phyloP scores from a whole-genome alignment of 1,140 invertebrate genomes.

The Drosophila oshimai region DNA sequence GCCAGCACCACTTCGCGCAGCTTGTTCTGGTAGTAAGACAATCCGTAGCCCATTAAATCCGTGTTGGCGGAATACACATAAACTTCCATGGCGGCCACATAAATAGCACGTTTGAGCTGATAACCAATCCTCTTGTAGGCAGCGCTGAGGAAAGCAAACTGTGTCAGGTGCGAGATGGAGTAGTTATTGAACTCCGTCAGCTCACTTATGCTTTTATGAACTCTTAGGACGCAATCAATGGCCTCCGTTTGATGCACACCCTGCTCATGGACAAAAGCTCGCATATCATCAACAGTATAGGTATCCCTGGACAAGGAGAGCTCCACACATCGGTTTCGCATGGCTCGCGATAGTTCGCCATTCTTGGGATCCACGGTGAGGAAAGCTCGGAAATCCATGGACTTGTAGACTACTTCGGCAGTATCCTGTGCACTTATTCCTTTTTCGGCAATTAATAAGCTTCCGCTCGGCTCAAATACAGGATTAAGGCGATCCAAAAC shows the following conservation, averaged over 20 bases:
- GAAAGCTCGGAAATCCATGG: slow-evolving; percentile 96
- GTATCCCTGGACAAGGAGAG: slow-evolving; percentile 87
- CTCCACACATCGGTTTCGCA: slow-evolving; percentile 98
- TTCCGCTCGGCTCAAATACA: slow-evolving; percentile 95
- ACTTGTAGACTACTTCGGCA: slow-evolving; percentile 90
- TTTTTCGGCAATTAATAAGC: slow-evolving; percentile 94
- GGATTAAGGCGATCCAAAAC: slow-evolving; percentile 98
- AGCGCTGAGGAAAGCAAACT: slow-evolving; percentile 67
- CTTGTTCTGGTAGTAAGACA: slow-evolving; percentile 77
- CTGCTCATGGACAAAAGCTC: slow-evolving; percentile 84
- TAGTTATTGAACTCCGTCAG: slow-evolving; percentile 81
- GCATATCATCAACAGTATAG: slow-evolving; percentile 84
- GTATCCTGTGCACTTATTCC: slow-evolving; percentile 89
- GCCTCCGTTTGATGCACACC: slow-evolving; percentile 83
- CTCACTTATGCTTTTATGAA: slow-evolving; percentile 83
- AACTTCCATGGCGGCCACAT: slow-evolving; percentile 78
- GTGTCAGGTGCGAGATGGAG: slow-evolving; percentile 72
- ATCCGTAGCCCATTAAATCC: slow-evolving; percentile 77
- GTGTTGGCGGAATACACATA: slow-evolving; percentile 76
- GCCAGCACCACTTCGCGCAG: slow-evolving; percentile 67
- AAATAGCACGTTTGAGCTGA: slow-evolving; percentile 60
- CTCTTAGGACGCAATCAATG: slow-evolving; percentile 84
- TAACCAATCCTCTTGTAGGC: slow-evolving; percentile 76
- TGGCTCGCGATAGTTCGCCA: slow-evolving; percentile 98
- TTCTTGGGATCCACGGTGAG: slow-evolving; percentile 96